Conservation (phyloP, 2,888 invertebrate genomes). For the Clistopyga incitator region DNA sequence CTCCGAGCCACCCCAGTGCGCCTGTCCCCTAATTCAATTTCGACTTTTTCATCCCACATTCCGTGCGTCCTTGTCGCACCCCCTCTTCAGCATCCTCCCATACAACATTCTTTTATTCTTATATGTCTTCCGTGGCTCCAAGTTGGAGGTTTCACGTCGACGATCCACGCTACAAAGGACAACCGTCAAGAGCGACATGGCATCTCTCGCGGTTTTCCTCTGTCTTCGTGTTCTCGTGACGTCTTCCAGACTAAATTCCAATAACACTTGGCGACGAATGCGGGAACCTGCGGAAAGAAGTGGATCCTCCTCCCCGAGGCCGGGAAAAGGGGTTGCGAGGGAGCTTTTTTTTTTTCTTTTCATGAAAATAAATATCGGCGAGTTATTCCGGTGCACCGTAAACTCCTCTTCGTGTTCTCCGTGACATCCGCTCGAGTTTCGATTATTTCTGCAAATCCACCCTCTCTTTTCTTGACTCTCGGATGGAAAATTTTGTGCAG, state of each 20-base stretch:
- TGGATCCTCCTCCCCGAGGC: neutral
- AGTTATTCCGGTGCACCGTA: neutral
- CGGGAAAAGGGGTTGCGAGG: slow-evolving; percentile 7
- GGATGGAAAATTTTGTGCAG: too few species aligned
- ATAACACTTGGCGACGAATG: slow-evolving; percentile 60
- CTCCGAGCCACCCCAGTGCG: slow-evolving; percentile 3
- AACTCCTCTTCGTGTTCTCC: neutral
- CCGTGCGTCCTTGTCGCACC: slow-evolving; percentile 10
- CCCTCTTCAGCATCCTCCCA: slow-evolving; percentile 4
- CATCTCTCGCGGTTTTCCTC: slow-evolving; percentile 32
- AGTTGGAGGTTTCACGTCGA: slow-evolving; percentile 2
- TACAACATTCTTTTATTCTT: neutral
- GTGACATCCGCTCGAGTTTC: neutral
- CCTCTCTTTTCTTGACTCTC: too few species aligned
- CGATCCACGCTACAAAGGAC: slow-evolving; percentile 14
- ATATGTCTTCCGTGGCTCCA: slow-evolving; percentile 19
- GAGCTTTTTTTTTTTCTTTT: too few species aligned
- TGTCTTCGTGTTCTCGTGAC: slow-evolving; percentile 48
- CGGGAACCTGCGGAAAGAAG: slow-evolving; percentile 12
- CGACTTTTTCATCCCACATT: slow-evolving; percentile 39
- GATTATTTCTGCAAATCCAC: neutral
- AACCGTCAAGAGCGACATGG: slow-evolving; percentile 11
- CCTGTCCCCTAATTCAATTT: slow-evolving; percentile 58
- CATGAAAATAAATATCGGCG: slow-evolving; percentile 14
- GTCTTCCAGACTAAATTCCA: slow-evolving; percentile 64